Conservation (phyloP, 1,140 invertebrate genomes). For the Calycopis cecrops region DNA sequence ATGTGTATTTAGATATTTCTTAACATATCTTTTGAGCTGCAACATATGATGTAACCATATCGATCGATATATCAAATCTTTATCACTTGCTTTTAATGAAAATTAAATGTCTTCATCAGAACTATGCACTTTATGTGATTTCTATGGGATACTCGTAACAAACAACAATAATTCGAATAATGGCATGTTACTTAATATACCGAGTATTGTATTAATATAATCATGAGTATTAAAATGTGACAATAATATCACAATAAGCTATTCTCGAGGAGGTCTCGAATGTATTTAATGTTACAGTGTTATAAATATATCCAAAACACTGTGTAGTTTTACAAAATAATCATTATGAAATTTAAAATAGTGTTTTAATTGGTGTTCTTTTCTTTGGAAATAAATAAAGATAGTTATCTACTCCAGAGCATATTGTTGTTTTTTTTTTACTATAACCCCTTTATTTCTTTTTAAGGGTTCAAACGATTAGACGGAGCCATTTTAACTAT, state of each 20-base stretch:
- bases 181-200: conserved; percentile 15
- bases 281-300: conserved; percentile 12
- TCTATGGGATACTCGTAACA: no score
- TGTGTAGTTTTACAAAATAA: conserved; percentile 43
- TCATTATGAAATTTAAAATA: conserved; percentile 58
- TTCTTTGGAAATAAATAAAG: conserved; percentile 66
- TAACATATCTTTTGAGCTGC: conserved; percentile 14
- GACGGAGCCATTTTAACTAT: no score
- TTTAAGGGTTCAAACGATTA: no score
- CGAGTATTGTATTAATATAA: conserved; percentile 20
- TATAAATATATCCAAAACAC: conserved; percentile 5
- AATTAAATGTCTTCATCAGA: conserved; percentile 14
- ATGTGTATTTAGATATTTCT: conserved; percentile 18
- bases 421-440: conserved; percentile 46
- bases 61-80: not conserved
- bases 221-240: conserved; percentile 24
- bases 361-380: conserved; percentile 69
- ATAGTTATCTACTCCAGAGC: conserved; percentile 70
- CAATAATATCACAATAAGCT: conserved; percentile 46
- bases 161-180: no score
- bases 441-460: no score
- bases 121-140: not conserved
- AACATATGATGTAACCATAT: conserved; percentile 14
- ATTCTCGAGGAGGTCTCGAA: conserved; percentile 16
- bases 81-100: not conserved